These are phyloP conservation scores for Callospermophilus lateralis DNA, from an alignment of 2,113 vertebrate species.

Conservation along the genomic window DNA sequence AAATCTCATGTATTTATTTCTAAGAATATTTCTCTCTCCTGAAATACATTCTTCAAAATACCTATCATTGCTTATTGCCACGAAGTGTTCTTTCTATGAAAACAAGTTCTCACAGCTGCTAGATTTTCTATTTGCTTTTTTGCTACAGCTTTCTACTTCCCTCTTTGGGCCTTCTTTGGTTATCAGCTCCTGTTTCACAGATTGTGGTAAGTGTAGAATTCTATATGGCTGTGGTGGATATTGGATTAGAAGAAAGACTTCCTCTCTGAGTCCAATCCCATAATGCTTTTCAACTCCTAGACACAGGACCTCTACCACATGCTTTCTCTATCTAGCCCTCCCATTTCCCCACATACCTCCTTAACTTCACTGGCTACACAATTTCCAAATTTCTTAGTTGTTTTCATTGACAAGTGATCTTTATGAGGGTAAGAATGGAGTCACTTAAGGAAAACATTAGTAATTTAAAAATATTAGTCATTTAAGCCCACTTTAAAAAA, in stretches of 20 bases:
- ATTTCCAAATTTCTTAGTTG: not conserved
- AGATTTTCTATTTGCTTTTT: not conserved
- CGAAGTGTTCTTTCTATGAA: not conserved
- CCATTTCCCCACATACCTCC: not conserved
- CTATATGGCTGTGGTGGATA: not conserved
- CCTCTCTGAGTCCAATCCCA: not conserved
- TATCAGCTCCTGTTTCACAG: not conserved
- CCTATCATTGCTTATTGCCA: not conserved
- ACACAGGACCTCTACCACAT: not conserved
- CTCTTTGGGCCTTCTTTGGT: not conserved
- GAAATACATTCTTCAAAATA: not conserved
- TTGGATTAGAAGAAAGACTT: not conserved
- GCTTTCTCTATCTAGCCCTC: not conserved
- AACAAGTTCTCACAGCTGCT: not conserved
- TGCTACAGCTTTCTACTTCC: not conserved
- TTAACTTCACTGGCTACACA: not conserved
- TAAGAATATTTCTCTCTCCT: not conserved
- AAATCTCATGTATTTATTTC: not conserved
- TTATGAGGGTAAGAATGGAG: not conserved
- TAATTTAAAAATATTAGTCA: not conserved
- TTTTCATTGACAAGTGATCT: conserved; percentile 10
- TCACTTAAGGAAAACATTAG: not conserved
- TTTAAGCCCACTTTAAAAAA: not conserved
- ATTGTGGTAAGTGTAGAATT: not conserved
- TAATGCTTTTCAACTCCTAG: not conserved